A percentile compares a stretch with the other conserved stretches of the same genome.
phyloP scores from a whole-genome alignment of 2,113 vertebrate species.

The Chionodraco myersi region DNA sequence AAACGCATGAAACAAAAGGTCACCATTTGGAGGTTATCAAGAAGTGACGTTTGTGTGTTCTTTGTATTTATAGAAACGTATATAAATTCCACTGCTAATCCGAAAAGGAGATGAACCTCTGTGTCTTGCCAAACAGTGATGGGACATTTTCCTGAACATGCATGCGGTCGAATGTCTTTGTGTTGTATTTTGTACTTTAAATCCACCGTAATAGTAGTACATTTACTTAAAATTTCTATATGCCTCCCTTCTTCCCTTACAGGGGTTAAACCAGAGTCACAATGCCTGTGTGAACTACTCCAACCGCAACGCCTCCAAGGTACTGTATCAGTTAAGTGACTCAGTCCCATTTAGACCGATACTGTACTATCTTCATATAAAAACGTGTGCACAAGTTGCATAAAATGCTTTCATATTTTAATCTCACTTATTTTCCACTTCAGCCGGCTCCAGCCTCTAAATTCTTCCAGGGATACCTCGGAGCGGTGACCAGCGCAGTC shows the following conservation, averaged over 20 bases:
- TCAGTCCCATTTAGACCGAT: background rate
- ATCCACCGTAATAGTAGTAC: background rate
- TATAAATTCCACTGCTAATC: too few relatives aligned
- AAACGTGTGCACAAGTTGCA: background rate
- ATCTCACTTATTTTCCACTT: background rate
- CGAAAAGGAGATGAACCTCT: too few relatives aligned
- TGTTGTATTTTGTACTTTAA: too few relatives aligned
- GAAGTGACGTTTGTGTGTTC: too few relatives aligned
- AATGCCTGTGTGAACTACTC: conserved; percentile 96
- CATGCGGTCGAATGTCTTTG: too few relatives aligned
- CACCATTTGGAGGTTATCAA: too few relatives aligned
- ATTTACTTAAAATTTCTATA: background rate
- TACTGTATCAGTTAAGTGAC: conserved; percentile 37
- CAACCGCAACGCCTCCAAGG: conserved; percentile 96
- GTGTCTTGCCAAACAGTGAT: too few relatives aligned
- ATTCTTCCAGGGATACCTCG: conserved; percentile 93
- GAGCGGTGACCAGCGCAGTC: conserved; percentile 93
- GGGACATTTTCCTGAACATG: too few relatives aligned
- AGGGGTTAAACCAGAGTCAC: conserved; percentile 98
- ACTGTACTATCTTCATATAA: background rate
- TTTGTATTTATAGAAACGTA: too few relatives aligned
- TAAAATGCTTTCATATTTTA: background rate
- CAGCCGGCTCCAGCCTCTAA: conserved; percentile 89
- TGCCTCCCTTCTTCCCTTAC: background rate
- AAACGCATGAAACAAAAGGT: too few relatives aligned